phyloP scores from a whole-genome alignment of 2,797 vertebrate genomes.

The Micropoecilia bifurca region DNA sequence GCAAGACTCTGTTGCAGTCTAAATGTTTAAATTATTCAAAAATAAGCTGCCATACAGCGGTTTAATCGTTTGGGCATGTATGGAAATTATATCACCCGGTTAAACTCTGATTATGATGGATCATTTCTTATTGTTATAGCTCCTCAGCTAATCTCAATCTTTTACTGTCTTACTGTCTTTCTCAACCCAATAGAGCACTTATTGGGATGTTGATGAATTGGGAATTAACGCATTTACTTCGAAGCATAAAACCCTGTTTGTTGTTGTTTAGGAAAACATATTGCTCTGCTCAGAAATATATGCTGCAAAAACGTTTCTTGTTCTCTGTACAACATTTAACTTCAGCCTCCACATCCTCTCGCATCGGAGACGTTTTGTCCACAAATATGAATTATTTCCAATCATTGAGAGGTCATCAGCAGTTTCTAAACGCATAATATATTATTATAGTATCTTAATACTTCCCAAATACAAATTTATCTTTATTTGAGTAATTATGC shows the following conservation, averaged over 20 bases:
- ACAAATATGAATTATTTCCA: not conserved
- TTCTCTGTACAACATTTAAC: not conserved
- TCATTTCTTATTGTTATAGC: not conserved
- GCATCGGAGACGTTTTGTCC: not conserved
- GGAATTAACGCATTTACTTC: not conserved
- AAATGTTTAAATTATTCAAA: constrained; percentile 19
- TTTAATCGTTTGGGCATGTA: constrained; percentile 6
- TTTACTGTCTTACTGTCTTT: not conserved
- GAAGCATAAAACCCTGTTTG: not conserved
- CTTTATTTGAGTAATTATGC: not conserved
- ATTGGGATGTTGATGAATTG: not conserved
- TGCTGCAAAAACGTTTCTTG: not conserved
- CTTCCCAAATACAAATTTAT: too few species aligned
- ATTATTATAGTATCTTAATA: not conserved
- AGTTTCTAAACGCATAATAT: not conserved
- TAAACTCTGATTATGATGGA: not conserved
- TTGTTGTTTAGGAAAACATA: not conserved
- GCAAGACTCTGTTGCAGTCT: constrained; percentile 6
- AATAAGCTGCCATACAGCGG: not conserved
- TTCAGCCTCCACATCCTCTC: not conserved
- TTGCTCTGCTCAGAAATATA: not conserved
- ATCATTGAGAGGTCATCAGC: not conserved
- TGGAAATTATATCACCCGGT: not conserved
- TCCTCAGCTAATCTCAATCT: not conserved
- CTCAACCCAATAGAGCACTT: not conserved